These are phyloP conservation scores for Diglossa cyanea DNA, from an alignment of 2,797 vertebrate genomes.

Conservation along the genomic window DNA sequence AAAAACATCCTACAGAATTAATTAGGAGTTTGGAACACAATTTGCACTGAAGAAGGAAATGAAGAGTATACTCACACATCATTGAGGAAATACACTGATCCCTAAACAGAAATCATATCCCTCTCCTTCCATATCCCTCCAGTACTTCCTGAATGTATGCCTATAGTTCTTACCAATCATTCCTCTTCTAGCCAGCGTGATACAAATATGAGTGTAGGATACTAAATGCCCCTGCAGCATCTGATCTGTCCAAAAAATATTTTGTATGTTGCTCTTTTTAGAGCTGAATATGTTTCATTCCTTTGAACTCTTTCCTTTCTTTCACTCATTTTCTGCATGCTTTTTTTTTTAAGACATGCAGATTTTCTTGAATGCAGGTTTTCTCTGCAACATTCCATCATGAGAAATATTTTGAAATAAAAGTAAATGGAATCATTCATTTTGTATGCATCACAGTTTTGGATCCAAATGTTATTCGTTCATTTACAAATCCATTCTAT, in stretches of 20 bases:
- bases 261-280: background rate
- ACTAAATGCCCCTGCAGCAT: background rate
- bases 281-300: background rate
- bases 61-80: background rate
- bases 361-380: background rate
- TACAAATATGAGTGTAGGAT: background rate
- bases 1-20: background rate
- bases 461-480: background rate
- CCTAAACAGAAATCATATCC: background rate
- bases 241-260: background rate
- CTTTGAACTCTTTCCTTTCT: background rate
- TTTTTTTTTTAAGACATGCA: accelerated
- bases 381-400: background rate
- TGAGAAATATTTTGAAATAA: background rate
- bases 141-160: background rate
- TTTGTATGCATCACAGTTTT: background rate
- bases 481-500: background rate
- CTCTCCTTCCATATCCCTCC: background rate
- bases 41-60: background rate
- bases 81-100: background rate
- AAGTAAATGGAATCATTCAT: background rate
- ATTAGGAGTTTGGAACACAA: background rate
- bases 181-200: background rate
- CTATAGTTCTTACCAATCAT: background rate
- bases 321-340: background rate